Percentiles rank a stretch among this genome's conserved stretches.
Conservation (phyloP, 1,140 invertebrate genomes). For the Aphelenchoides besseyi region DNA sequence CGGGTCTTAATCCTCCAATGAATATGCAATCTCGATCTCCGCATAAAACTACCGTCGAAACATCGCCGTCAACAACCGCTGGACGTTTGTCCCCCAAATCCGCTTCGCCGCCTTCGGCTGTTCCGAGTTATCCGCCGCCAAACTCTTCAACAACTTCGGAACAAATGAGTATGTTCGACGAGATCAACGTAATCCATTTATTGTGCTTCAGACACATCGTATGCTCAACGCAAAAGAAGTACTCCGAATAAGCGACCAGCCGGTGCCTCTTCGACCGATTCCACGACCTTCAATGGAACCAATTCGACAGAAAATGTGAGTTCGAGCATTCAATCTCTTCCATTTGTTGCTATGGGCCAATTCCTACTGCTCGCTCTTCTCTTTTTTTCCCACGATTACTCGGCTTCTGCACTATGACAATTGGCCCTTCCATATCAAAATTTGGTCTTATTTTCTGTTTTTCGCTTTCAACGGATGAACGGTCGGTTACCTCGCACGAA, state of each 20-base stretch:
- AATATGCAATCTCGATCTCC: neutral
- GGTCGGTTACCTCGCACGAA: too few species aligned
- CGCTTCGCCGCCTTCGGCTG: constrained; percentile 7
- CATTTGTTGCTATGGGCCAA: neutral
- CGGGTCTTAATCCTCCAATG: neutral
- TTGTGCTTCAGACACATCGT: constrained; percentile 2
- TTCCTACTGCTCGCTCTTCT: neutral
- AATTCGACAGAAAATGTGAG: neutral
- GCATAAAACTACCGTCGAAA: neutral
- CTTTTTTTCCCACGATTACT: neutral
- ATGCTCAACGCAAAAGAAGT: neutral
- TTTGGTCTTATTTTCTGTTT: too few species aligned
- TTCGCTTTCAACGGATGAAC: too few species aligned
- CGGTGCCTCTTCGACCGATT: neutral
- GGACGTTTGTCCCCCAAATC: constrained; percentile 17
- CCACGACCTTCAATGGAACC: constrained; percentile 4
- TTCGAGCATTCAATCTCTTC: neutral
- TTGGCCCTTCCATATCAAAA: too few species aligned
- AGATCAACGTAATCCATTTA: too few species aligned
- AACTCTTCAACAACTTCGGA: neutral
- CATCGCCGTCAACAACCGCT: neutral
- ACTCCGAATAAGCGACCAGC: neutral
- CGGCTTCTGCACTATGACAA: neutral
- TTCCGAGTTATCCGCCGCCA: neutral
- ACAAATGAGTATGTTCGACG: neutral